These are phyloP conservation scores for Holothuria glaberrima DNA, from an alignment of 35 echinoderm and acorn worm species.

Conservation along the genomic window DNA sequence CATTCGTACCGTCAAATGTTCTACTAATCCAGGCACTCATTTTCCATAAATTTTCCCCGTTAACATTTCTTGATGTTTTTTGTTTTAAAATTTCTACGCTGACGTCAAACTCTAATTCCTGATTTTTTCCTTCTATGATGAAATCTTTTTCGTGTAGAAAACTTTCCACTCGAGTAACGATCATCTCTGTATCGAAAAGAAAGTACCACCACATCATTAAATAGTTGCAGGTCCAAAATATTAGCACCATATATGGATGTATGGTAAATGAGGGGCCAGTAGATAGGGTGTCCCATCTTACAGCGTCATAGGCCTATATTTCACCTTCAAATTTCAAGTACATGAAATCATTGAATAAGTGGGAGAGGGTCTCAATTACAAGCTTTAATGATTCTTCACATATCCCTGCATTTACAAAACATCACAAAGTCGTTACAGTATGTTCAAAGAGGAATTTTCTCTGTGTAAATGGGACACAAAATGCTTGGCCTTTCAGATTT, in stretches of 20 bases:
- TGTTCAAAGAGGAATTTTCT: too few species aligned
- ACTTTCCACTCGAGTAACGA: slow-evolving; percentile 25
- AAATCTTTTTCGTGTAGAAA: slow-evolving; percentile 15
- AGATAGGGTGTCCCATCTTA: too few species aligned
- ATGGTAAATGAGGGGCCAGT: too few species aligned
- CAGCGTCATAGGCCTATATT: too few species aligned
- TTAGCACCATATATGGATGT: too few species aligned
- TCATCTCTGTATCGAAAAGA: slow-evolving; percentile 25
- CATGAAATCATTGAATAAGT: background rate
- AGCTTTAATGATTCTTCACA: too few species aligned
- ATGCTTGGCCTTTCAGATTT: too few species aligned
- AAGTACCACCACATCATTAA: background rate
- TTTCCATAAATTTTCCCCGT: slow-evolving; percentile 71
- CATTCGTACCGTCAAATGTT: slow-evolving; percentile 57
- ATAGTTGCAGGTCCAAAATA: too few species aligned
- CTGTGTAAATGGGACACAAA: too few species aligned
- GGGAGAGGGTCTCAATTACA: too few species aligned
- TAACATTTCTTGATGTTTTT: slow-evolving; percentile 15
- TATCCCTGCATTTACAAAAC: too few species aligned
- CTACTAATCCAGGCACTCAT: slow-evolving; percentile 71
- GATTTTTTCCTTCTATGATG: slow-evolving; percentile 33
- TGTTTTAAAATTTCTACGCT: slow-evolving; percentile 4
- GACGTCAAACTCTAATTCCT: slow-evolving; percentile 32
- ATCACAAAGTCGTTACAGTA: too few species aligned
- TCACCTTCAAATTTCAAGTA: background rate